A percentile compares a stretch with the other conserved stretches of the same genome.
Conservation (phyloP, 2,797 vertebrate genomes). For the Pogoniulus pusillus region DNA sequence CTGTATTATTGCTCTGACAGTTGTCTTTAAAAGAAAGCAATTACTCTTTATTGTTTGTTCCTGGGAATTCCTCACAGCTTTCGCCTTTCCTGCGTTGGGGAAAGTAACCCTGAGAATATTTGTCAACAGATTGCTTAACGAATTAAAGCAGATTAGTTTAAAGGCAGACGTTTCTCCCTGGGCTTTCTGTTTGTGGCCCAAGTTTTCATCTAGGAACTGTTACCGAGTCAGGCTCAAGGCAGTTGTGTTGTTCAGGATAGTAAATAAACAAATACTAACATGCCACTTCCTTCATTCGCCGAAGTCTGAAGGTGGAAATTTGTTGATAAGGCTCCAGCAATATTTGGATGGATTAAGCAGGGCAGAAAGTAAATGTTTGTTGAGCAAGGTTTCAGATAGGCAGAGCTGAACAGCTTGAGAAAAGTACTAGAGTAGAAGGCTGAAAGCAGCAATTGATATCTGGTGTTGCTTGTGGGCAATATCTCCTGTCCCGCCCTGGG, state of each 20-base stretch:
- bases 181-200: not conserved
- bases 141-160: not conserved
- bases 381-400: not conserved
- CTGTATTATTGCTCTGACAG: not conserved
- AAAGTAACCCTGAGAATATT: not conserved
- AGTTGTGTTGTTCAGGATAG: not conserved
- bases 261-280: not conserved
- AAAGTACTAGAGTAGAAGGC: not conserved
- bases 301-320: not conserved
- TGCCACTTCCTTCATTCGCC: not conserved
- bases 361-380: not conserved
- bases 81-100: not conserved
- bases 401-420: not conserved
- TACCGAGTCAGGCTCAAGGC: not conserved
- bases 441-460: not conserved
- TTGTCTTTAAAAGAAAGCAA: not conserved
- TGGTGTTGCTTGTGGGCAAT: constrained; percentile 1
- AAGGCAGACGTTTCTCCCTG: not conserved
- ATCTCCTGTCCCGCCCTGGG: constrained; percentile 15
- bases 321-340: not conserved
- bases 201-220: not conserved
- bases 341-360: not conserved
- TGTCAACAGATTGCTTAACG: not conserved
- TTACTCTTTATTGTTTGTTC: not conserved
- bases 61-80: not conserved